phyloP scores from a whole-genome alignment of 1,140 invertebrate genomes.

The Solen grandis region DNA sequence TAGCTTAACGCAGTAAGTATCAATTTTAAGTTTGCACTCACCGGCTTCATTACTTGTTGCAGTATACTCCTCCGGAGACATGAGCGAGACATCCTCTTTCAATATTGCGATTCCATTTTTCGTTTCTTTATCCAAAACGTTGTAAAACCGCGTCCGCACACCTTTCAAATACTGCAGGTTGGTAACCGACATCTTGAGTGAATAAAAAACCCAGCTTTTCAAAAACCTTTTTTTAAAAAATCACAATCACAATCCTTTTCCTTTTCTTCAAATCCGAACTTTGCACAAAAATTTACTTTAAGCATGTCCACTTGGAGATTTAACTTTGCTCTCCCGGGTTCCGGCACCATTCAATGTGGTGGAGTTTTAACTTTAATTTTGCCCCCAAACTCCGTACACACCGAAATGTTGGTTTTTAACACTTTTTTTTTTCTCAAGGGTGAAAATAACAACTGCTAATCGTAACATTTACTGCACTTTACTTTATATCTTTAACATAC shows the following conservation, averaged over 20 bases:
- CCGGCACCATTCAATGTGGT: not conserved
- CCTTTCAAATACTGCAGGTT: not conserved
- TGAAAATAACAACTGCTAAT: too few species aligned
- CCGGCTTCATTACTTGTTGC: not conserved
- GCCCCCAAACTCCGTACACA: too few species aligned
- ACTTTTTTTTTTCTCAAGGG: too few species aligned
- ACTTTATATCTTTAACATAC: too few species aligned
- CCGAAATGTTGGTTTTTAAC: too few species aligned
- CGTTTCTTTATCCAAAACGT: slow-evolving; percentile 15
- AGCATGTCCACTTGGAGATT: not conserved
- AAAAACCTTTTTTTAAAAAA: not conserved
- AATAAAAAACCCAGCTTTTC: not conserved
- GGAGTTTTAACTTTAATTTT: too few species aligned
- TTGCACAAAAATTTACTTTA: not conserved
- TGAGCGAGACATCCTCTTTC: not conserved
- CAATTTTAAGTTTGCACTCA: not conserved
- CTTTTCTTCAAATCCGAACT: not conserved
- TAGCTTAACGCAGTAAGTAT: slow-evolving; percentile 9
- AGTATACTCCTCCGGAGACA: not conserved
- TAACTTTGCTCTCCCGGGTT: not conserved
- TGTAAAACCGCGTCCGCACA: not conserved
- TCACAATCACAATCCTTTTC: not conserved
- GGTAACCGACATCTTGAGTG: not conserved
- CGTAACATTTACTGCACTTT: too few species aligned
- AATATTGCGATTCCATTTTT: not conserved